phyloP scores from a whole-genome alignment of 92 coral and sea anemone species.

The Pocillopora meandrina region DNA sequence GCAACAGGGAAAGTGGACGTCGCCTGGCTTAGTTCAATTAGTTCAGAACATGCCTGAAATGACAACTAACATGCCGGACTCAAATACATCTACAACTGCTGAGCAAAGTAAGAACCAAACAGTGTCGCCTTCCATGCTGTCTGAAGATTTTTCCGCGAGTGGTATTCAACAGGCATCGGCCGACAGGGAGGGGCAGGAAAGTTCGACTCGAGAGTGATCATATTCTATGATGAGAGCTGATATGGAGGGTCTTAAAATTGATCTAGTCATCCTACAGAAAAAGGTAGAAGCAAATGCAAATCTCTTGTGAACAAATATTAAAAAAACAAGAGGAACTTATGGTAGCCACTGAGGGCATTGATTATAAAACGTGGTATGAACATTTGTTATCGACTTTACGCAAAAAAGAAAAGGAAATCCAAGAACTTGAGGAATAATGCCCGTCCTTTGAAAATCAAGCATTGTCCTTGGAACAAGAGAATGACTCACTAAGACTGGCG shows the following conservation, averaged over 20 bases:
- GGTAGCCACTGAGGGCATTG: slow-evolving; percentile 30
- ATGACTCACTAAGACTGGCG: slow-evolving; percentile 31
- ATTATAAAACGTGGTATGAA: slow-evolving; percentile 28
- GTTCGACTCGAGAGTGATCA: background rate
- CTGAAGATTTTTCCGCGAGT: no score
- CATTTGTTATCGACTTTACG: slow-evolving; percentile 16
- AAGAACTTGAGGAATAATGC: background rate
- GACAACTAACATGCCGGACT: slow-evolving; percentile 22
- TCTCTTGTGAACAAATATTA: background rate
- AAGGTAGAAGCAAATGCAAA: no score
- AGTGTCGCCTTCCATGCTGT: no score
- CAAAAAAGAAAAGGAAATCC: slow-evolving; percentile 5
- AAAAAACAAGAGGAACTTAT: slow-evolving; percentile 11
- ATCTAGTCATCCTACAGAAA: background rate
- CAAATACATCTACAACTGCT: background rate
- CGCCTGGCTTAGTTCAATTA: slow-evolving; percentile 9
- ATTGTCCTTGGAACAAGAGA: slow-evolving; percentile 39
- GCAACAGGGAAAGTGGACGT: no score
- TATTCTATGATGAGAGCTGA: background rate
- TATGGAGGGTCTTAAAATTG: background rate
- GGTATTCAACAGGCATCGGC: background rate
- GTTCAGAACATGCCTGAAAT: slow-evolving; percentile 15
- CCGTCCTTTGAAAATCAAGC: slow-evolving; percentile 7
- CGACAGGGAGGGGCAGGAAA: background rate
- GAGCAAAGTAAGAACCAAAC: no score